phyloP scores from a whole-genome alignment of 2,113 vertebrate genomes.

The Phyllopteryx taeniolatus region DNA sequence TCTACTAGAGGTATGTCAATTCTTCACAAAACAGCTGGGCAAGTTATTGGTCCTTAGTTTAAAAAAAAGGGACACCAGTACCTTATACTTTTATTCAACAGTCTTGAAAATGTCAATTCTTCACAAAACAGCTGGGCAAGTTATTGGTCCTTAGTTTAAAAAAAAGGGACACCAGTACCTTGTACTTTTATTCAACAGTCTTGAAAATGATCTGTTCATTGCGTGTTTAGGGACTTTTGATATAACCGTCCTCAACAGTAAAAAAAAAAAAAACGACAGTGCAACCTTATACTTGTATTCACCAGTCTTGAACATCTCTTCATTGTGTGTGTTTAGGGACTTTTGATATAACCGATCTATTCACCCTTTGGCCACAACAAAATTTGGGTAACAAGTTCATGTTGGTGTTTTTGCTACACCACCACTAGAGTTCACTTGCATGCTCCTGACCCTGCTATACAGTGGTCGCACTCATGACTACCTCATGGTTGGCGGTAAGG shows the following conservation, averaged over 20 bases:
- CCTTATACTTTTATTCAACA: not conserved
- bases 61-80: no score
- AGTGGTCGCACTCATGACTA: slow-evolving; percentile 86
- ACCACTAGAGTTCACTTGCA: not conserved
- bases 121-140: not conserved
- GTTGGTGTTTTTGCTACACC: slow-evolving; percentile 44
- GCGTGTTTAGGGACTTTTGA: not conserved
- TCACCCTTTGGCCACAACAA: not conserved
- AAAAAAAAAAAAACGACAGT: no score
- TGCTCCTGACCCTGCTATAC: slow-evolving; percentile 23
- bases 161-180: not conserved
- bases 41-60: not conserved
- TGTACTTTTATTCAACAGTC: not conserved
- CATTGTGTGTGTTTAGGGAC: not conserved
- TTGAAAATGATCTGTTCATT: not conserved
- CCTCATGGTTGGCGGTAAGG: slow-evolving; percentile 77
- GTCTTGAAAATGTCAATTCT: not conserved
- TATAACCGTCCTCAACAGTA: not conserved
- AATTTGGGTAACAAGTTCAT: not conserved
- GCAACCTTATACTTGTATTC: not conserved
- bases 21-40: not conserved
- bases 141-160: not conserved
- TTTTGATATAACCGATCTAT: not conserved
- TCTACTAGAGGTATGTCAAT: not conserved
- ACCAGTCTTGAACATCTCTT: not conserved